A percentile compares a stretch with the other conserved stretches of the same genome.
phyloP scores from a whole-genome alignment of 2,888 invertebrate species.

The Lypha dubia region DNA sequence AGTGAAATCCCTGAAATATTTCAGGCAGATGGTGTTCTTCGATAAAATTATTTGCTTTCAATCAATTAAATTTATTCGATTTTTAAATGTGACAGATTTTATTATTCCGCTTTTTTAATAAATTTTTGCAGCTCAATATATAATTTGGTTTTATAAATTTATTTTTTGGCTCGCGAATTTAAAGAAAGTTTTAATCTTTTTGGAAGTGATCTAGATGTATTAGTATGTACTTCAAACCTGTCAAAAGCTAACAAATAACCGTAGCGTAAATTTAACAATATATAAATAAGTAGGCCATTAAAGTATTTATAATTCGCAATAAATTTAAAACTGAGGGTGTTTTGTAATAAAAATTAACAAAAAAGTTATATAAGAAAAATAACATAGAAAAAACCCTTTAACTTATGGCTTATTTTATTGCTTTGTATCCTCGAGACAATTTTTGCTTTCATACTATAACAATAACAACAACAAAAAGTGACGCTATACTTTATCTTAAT shows the following conservation, averaged over 20 bases:
- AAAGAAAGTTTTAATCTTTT: no score
- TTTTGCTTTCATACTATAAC: constrained; percentile 19
- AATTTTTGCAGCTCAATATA: no score
- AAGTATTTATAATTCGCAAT: constrained; percentile 60
- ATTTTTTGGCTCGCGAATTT: no score
- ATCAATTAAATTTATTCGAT: no score
- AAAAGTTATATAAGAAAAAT: neutral
- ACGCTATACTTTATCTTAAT: constrained; percentile 64
- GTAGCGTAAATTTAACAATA: constrained; percentile 22
- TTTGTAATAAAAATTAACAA: constrained; percentile 42
- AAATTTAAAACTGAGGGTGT: constrained; percentile 66
- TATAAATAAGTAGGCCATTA: constrained; percentile 67
- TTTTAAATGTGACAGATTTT: no score
- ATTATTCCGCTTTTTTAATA: no score
- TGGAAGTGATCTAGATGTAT: neutral
- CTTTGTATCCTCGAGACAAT: constrained; percentile 69
- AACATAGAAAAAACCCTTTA: constrained; percentile 59
- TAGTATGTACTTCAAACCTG: constrained; percentile 27
- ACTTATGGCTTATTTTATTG: constrained; percentile 70
- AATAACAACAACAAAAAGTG: constrained; percentile 35
- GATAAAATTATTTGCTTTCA: no score
- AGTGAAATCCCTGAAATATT: no score
- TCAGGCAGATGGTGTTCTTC: no score
- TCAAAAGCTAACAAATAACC: neutral
- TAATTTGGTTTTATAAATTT: no score